These are phyloP conservation scores for Tenualosa thibaudeaui DNA, from an alignment of 2,797 vertebrate genomes.

Conservation along the genomic window DNA sequence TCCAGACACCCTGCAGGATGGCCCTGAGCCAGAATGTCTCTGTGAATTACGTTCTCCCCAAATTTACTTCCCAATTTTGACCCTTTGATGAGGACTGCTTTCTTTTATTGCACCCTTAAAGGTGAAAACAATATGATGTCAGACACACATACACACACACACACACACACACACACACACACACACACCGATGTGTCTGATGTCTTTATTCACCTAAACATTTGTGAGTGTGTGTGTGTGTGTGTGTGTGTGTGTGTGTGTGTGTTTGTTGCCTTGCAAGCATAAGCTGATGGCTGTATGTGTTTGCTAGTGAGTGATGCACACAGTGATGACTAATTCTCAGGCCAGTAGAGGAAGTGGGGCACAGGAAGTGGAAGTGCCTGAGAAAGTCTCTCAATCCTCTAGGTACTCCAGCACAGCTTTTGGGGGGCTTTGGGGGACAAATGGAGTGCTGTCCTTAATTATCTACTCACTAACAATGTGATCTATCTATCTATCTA, in stretches of 20 bases:
- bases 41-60: background rate
- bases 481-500: background rate
- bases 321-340: constrained; percentile 5
- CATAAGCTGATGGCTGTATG: background rate
- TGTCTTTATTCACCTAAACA: too few relatives aligned
- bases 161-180: background rate
- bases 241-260: too few relatives aligned
- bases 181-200: background rate
- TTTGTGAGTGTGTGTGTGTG: too few relatives aligned
- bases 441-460: background rate
- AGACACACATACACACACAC: background rate
- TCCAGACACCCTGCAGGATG: background rate
- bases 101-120: background rate
- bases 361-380: background rate
- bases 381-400: background rate
- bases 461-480: background rate
- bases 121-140: background rate
- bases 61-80: background rate
- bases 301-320: background rate
- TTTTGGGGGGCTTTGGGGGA: background rate
- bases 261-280: background rate
- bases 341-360: background rate
- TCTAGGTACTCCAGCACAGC: background rate
- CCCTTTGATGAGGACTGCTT: background rate
- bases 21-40: background rate